Evolutionary conservation across 2,797 vertebrate species (phyloP).

Genomic region (Eospalax fontanierii): DNA sequence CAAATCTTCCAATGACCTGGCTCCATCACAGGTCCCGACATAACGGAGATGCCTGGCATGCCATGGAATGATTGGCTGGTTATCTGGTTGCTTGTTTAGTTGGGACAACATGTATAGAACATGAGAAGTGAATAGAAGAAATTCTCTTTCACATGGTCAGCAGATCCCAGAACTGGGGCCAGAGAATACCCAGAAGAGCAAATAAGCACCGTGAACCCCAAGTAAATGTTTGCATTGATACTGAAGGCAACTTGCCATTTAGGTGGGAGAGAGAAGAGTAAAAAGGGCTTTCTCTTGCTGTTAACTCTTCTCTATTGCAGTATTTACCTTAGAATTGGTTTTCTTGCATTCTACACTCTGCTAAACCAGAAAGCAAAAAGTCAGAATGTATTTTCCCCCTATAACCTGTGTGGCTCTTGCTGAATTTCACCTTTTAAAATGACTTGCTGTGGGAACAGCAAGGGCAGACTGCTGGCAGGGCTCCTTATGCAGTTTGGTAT

Average conservation of each 20-base stretch:
- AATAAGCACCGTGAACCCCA: background rate
- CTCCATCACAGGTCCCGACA: accelerated
- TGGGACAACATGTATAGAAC: too few species aligned
- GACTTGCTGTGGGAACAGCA: slow-evolving; percentile 8
- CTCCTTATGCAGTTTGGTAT: background rate
- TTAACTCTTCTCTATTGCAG: background rate
- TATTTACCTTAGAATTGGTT: slow-evolving; percentile 41
- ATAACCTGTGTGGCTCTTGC: background rate
- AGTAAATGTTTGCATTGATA: background rate
- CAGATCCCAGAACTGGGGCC: background rate
- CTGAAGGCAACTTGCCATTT: background rate
- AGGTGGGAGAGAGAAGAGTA: background rate
- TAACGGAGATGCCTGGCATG: background rate
- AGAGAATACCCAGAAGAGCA: background rate
- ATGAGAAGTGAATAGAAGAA: background rate
- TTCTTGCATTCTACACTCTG: background rate
- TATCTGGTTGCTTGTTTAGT: background rate
- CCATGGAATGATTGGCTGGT: background rate
- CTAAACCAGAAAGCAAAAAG: slow-evolving; percentile 36
- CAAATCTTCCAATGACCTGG: too few species aligned
- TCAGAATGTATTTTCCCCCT: slow-evolving; percentile 15
- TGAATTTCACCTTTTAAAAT: slow-evolving; percentile 53
- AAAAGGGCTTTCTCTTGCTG: background rate
- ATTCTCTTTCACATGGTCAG: background rate
- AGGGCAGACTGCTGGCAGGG: background rate